phyloP scores from a whole-genome alignment of 2,113 vertebrate species.

The Leuciscus idus region DNA sequence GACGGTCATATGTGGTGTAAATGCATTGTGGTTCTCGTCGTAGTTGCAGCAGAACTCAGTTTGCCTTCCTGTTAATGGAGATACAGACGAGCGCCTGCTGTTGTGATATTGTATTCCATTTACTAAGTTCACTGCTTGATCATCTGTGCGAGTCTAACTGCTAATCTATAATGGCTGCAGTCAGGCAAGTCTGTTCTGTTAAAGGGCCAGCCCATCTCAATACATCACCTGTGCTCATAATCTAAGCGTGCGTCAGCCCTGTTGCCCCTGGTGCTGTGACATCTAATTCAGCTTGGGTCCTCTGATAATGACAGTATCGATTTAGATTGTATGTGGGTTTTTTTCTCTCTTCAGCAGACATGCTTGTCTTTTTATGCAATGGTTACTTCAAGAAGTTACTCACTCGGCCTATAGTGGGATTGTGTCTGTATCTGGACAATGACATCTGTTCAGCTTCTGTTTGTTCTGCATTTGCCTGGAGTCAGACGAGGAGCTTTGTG shows the following conservation, averaged over 20 bases:
- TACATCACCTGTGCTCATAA: conserved; percentile 64
- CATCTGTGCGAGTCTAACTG: conserved; percentile 51
- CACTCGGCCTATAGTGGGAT: conserved; percentile 42
- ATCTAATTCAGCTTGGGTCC: conserved; percentile 70
- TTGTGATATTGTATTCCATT: conserved; percentile 57
- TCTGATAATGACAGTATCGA: conserved; percentile 73
- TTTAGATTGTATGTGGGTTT: conserved; percentile 55
- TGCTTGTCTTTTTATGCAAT: conserved; percentile 56
- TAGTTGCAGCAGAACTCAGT: conserved; percentile 18
- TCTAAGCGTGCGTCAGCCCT: conserved; percentile 64
- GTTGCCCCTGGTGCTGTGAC: conserved; percentile 65
- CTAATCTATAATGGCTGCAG: conserved; percentile 53
- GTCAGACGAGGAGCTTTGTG: conserved; percentile 18
- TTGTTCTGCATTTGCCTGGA: conserved; percentile 38
- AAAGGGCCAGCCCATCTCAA: conserved; percentile 55
- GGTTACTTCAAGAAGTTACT: conserved; percentile 32
- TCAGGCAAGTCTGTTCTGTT: conserved; percentile 44
- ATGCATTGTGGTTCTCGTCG: background rate
- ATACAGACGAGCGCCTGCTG: conserved; percentile 40
- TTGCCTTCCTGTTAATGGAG: conserved; percentile 54
- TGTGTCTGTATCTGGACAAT: conserved; percentile 23
- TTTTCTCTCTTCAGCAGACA: conserved; percentile 55
- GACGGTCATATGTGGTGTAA: background rate
- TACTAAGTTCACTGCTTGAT: conserved; percentile 57
- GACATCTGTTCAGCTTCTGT: conserved; percentile 29